Evolutionary conservation across 2,113 vertebrate species (phyloP).

Genomic region (Sardina pilchardus): DNA sequence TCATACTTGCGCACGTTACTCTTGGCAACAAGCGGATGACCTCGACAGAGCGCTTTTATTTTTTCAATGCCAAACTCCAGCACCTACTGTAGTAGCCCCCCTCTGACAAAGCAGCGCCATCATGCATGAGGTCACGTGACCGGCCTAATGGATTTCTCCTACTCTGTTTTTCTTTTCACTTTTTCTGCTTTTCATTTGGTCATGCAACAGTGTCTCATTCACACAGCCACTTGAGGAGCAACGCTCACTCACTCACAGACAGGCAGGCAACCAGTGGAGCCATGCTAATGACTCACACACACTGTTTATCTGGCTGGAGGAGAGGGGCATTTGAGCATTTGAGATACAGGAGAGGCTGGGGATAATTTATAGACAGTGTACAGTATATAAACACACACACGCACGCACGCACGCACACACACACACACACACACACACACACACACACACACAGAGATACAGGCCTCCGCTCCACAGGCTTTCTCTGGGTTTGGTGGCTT

Average conservation of each 20-base stretch:
- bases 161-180: background rate
- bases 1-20: background rate
- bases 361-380: background rate
- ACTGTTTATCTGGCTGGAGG: constrained; percentile 49
- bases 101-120: background rate
- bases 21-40: background rate
- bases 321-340: constrained; percentile 47
- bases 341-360: constrained; percentile 46
- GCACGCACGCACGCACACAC: background rate
- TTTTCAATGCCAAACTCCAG: background rate
- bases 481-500: constrained; percentile 33
- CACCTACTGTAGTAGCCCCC: background rate
- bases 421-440: background rate
- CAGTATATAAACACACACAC: background rate
- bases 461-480: background rate
- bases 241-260: background rate
- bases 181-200: background rate
- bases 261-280: constrained; percentile 18
- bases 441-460: background rate
- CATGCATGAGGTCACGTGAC: background rate
- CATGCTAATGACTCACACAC: constrained; percentile 62
- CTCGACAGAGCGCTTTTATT: background rate
- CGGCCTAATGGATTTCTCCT: background rate
- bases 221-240: background rate
- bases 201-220: background rate